Percentiles rank a stretch among this genome's conserved stretches.
Conservation (phyloP, 2,888 invertebrate species). For the Andrena hattorfiana region DNA sequence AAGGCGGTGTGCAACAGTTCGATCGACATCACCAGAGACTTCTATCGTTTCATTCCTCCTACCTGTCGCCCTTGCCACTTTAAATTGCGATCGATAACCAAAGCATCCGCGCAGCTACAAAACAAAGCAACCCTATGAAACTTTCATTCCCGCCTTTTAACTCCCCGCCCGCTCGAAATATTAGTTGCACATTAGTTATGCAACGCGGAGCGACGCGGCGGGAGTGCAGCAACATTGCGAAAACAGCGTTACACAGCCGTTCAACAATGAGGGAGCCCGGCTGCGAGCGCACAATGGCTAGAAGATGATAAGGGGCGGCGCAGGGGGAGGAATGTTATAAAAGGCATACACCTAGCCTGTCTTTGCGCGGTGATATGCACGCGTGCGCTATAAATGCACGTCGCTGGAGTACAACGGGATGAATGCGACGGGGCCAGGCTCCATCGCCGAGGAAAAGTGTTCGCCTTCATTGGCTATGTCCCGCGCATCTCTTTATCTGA, state of each 20-base stretch:
- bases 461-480: slow-evolving; percentile 76
- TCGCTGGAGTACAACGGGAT: slow-evolving; percentile 51
- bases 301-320: slow-evolving; percentile 53
- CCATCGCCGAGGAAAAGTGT: slow-evolving; percentile 74
- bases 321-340: slow-evolving; percentile 42
- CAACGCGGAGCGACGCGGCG: slow-evolving; percentile 27
- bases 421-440: slow-evolving; percentile 55
- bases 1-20: too few species aligned
- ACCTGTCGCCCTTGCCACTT: too few species aligned
- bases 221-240: slow-evolving; percentile 56
- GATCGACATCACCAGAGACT: too few species aligned
- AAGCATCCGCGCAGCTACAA: background rate
- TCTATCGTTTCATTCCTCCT: too few species aligned
- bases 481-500: slow-evolving; percentile 79
- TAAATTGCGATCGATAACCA: too few species aligned
- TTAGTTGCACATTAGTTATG: slow-evolving; percentile 56
- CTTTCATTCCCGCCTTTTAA: too few species aligned
- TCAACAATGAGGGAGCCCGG: slow-evolving; percentile 61
- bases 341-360: slow-evolving; percentile 56
- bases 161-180: slow-evolving; percentile 1
- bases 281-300: slow-evolving; percentile 61
- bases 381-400: slow-evolving; percentile 41
- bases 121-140: background rate
- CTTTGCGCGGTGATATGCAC: slow-evolving; percentile 54
- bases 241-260: slow-evolving; percentile 49